These are phyloP conservation scores for Scartelaos histophorus DNA, from an alignment of 2,113 vertebrate genomes.

Conservation along the genomic window DNA sequence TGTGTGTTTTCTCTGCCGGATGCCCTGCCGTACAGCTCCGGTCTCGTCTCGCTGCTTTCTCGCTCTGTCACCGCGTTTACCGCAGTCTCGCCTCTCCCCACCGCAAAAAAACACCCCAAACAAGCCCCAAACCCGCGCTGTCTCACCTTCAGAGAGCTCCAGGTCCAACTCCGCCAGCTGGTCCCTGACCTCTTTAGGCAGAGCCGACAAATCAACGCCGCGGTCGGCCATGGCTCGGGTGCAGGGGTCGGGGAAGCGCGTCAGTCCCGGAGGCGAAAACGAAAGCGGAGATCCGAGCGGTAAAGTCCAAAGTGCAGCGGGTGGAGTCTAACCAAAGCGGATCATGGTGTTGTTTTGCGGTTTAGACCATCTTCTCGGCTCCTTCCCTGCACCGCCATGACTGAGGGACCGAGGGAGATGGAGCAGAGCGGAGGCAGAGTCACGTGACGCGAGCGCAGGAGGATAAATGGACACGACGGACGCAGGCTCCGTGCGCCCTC, in stretches of 20 bases:
- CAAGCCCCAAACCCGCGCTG: background rate
- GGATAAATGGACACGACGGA: constrained; percentile 31
- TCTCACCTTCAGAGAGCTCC: constrained; percentile 93
- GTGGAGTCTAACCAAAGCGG: background rate
- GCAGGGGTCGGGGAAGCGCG: constrained; percentile 43
- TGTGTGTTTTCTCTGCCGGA: constrained; percentile 43
- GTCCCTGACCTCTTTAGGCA: constrained; percentile 89
- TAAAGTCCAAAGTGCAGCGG: constrained; percentile 44
- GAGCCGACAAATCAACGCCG: constrained; percentile 80
- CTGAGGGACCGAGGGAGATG: constrained; percentile 57
- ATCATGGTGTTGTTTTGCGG: constrained; percentile 36
- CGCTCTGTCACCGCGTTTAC: background rate
- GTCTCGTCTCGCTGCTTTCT: background rate
- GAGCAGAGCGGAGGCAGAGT: constrained; percentile 52
- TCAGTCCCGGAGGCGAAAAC: constrained; percentile 28
- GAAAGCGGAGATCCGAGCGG: constrained; percentile 21
- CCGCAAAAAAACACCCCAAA: background rate
- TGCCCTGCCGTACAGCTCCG: constrained; percentile 43
- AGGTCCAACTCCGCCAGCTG: constrained; percentile 95
- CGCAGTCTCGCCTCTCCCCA: no score
- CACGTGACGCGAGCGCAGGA: constrained; percentile 64
- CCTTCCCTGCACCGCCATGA: constrained; percentile 76
- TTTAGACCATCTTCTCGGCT: constrained; percentile 68
- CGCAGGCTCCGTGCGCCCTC: constrained; percentile 56
- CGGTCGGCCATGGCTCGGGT: constrained; percentile 80